phyloP scores from a whole-genome alignment of 1,140 invertebrate species.

The Drosophila ironensis region DNA sequence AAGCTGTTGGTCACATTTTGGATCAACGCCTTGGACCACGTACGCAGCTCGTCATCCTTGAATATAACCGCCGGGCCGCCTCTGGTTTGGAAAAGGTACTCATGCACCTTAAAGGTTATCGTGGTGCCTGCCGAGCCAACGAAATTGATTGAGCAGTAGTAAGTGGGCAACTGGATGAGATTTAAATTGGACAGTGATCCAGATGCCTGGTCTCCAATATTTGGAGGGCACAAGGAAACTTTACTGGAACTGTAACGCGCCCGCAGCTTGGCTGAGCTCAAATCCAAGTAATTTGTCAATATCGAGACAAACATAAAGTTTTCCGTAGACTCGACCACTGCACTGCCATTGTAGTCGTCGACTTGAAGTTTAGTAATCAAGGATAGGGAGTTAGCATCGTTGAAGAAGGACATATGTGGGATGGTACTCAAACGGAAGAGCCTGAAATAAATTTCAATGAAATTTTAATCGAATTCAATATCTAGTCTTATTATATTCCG shows the following conservation, averaged over 20 bases:
- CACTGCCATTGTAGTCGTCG: conserved; percentile 20
- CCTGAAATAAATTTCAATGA: too few relatives aligned
- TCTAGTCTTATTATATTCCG: too few relatives aligned
- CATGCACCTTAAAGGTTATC: conserved; percentile 45
- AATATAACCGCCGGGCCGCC: conserved; percentile 10
- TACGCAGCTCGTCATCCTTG: conserved; percentile 4
- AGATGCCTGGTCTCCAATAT: conserved; percentile 40
- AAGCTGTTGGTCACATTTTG: conserved; percentile 22
- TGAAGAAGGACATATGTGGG: conserved; percentile 38
- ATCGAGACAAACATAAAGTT: conserved; percentile 56
- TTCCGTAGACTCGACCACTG: conserved; percentile 54
- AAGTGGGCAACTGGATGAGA: conserved; percentile 12
- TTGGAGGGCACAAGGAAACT: conserved; percentile 42
- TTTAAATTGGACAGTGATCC: conserved; percentile 35
- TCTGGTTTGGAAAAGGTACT: conserved; percentile 9
- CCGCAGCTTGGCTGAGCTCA: conserved; percentile 1
- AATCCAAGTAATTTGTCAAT: not conserved
- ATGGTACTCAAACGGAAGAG: too few relatives aligned
- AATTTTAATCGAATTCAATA: too few relatives aligned
- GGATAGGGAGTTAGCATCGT: conserved; percentile 32
- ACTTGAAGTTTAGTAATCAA: conserved; percentile 40
- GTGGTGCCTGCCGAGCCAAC: conserved; percentile 18
- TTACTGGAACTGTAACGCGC: conserved; percentile 45
- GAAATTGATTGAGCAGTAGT: conserved; percentile 49
- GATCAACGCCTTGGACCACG: not conserved